Conservation (phyloP, 2,797 vertebrate genomes). For the Melanogrammus aeglefinus region DNA sequence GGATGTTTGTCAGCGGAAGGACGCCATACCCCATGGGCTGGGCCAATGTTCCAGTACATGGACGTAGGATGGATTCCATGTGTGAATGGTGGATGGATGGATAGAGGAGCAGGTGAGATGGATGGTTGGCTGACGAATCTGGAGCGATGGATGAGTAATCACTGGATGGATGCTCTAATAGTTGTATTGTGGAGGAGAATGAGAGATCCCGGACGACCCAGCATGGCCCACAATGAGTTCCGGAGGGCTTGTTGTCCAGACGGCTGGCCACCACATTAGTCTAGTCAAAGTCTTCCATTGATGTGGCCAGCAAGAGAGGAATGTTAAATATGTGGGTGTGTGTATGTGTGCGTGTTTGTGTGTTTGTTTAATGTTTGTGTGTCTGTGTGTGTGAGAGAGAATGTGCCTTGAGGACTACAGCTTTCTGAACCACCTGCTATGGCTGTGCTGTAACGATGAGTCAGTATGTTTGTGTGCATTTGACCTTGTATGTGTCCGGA, state of each 20-base stretch:
- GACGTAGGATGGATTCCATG: not conserved
- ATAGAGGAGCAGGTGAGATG: too few species aligned
- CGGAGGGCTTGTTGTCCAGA: not conserved
- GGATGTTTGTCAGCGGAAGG: not conserved
- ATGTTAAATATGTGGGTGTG: slow-evolving; percentile 13
- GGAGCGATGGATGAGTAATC: not conserved
- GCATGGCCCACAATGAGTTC: not conserved
- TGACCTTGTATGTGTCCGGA: not conserved
- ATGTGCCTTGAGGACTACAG: slow-evolving; percentile 42
- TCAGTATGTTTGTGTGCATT: slow-evolving; percentile 29
- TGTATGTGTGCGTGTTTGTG: slow-evolving; percentile 30
- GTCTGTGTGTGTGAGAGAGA: not conserved
- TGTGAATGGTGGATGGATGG: not conserved
- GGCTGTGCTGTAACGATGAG: slow-evolving; percentile 42
- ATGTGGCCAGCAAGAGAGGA: slow-evolving; percentile 5
- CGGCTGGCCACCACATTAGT: not conserved
- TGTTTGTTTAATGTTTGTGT: not conserved
- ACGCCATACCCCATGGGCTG: not conserved
- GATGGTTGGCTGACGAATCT: not conserved
- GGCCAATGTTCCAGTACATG: not conserved
- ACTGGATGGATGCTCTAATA: too few species aligned
- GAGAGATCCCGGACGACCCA: not conserved
- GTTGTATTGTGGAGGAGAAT: too few species aligned
- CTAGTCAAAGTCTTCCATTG: slow-evolving; percentile 10
- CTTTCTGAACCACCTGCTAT: slow-evolving; percentile 52